Evolutionary conservation across 2,888 invertebrate species (phyloP).

Genomic region (Philaethria dido): DNA sequence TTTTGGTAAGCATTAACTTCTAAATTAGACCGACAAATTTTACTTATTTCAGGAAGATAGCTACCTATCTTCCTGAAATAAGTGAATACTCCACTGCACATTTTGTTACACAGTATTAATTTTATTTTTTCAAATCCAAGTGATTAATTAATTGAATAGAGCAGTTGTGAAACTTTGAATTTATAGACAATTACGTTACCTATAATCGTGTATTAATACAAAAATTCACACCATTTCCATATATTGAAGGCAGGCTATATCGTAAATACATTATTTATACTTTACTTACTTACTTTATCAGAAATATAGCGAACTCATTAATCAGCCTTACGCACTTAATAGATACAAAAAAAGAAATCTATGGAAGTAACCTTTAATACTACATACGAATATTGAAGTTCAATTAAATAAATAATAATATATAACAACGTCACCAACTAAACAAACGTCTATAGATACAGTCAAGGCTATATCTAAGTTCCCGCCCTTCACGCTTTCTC

Average conservation of each 20-base stretch:
- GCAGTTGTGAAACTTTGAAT: too few species aligned
- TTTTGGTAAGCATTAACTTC: neutral
- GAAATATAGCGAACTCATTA: neutral
- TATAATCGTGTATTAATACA: too few species aligned
- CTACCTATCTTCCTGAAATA: too few species aligned
- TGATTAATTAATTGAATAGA: too few species aligned
- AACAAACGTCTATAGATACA: slow-evolving; percentile 29
- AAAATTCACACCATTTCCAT: neutral
- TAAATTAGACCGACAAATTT: too few species aligned
- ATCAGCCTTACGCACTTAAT: neutral
- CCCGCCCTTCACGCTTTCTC: slow-evolving; percentile 74
- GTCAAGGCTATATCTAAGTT: slow-evolving; percentile 45
- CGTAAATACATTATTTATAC: neutral
- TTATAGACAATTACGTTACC: too few species aligned
- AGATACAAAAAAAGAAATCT: neutral
- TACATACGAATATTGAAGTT: neutral
- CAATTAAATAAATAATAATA: neutral
- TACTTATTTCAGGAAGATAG: too few species aligned
- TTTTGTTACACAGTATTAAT: too few species aligned
- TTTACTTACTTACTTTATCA: neutral
- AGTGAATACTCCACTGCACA: too few species aligned
- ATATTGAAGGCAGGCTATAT: neutral
- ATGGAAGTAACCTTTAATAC: neutral
- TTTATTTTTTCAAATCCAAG: too few species aligned
- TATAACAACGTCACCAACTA: slow-evolving; percentile 1